phyloP scores from a whole-genome alignment of 2,888 invertebrate species.

The Brachyptera putata region DNA sequence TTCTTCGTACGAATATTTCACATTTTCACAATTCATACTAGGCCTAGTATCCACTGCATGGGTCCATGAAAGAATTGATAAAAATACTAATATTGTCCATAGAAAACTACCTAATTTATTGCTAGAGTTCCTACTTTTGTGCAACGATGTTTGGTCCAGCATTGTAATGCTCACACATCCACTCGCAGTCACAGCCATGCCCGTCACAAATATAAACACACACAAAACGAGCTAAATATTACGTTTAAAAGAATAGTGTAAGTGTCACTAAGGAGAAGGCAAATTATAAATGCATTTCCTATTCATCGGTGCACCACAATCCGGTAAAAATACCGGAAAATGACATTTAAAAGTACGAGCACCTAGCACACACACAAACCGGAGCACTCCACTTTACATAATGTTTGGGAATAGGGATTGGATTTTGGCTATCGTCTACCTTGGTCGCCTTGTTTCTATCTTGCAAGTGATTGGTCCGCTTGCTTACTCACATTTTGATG shows the following conservation, averaged over 20 bases:
- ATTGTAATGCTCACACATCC: slow-evolving; percentile 2
- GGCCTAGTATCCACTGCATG: slow-evolving; percentile 32
- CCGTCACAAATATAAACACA: not conserved
- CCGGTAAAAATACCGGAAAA: slow-evolving; percentile 25
- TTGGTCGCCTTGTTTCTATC: no score
- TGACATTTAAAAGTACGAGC: not conserved
- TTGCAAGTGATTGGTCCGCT: no score
- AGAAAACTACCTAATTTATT: slow-evolving; percentile 14
- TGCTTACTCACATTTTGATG: no score
- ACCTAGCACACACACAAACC: no score
- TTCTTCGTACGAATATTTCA: slow-evolving; percentile 26
- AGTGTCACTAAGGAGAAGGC: not conserved
- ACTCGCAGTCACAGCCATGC: slow-evolving; percentile 20
- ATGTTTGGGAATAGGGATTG: no score
- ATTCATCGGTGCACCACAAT: slow-evolving; percentile 20
- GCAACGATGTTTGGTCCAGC: slow-evolving; percentile 3
- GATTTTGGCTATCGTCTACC: no score
- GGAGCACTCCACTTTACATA: no score
- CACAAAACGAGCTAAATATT: not conserved
- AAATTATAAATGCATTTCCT: no score
- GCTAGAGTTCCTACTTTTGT: slow-evolving; percentile 1
- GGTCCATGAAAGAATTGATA: slow-evolving; percentile 16
- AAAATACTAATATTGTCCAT: slow-evolving; percentile 19
- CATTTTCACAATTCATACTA: slow-evolving; percentile 35
- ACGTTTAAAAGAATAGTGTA: slow-evolving; percentile 6